These are phyloP conservation scores for Silurus asotus DNA, from an alignment of 2,113 vertebrate genomes.

Conservation along the genomic window DNA sequence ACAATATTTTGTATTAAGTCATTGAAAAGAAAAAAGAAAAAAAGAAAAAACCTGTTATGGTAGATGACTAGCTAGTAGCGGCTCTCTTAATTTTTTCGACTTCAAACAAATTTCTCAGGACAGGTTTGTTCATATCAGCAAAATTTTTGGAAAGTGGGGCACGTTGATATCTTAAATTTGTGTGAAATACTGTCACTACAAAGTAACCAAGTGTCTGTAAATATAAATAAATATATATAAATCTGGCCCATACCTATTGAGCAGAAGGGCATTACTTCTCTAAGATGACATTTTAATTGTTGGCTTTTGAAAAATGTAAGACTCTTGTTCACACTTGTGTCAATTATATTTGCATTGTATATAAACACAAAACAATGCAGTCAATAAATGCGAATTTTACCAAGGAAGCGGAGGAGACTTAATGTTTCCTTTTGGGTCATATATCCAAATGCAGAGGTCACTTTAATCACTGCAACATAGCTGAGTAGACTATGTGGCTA, in stretches of 20 bases:
- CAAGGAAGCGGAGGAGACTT: neutral
- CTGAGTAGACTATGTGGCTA: neutral
- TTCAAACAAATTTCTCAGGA: no score
- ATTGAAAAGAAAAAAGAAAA: no score
- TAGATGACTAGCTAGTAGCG: no score
- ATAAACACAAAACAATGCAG: neutral
- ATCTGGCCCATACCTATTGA: neutral
- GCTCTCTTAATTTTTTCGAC: no score
- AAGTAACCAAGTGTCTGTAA: neutral
- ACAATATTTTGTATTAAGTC: no score
- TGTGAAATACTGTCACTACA: neutral
- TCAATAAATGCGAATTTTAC: neutral
- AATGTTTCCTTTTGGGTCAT: neutral
- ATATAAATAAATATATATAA: neutral
- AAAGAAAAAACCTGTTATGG: no score
- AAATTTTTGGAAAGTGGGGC: no score
- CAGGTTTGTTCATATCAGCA: no score
- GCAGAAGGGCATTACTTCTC: neutral
- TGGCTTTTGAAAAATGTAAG: neutral
- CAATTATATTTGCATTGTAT: neutral
- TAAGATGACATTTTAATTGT: neutral
- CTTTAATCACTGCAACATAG: neutral
- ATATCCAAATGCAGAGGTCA: neutral
- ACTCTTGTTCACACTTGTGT: neutral
- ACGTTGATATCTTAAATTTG: neutral